Base-by-base conservation (phyloP, 2,113 vertebrate species). In the Lepidothrix coronata region DNA sequence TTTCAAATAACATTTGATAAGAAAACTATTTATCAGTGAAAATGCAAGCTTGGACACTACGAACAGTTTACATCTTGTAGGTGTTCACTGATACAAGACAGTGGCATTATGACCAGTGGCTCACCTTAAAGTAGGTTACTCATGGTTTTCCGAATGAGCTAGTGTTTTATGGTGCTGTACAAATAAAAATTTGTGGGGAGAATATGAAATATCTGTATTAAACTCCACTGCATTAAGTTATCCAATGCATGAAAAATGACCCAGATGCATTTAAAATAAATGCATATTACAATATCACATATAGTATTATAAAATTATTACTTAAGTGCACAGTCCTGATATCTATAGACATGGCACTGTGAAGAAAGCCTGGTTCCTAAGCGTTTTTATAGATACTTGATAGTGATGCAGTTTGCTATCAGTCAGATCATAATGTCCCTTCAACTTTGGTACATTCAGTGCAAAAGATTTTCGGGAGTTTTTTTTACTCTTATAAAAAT, bases 361-460 rank as follows among this genome's bases (percentile, higher is more conserved):
- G 97, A 97, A 97, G 96, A 95, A 95, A 97, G 96, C 85, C 78
- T 65, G 91, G 92, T 95, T 98, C 91, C 84, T 97, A 96, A 90
- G 88, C 94, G 41, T 85, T 96, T 97, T 97, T 93, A 97, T 95
- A 96, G 91, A 81, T 93, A 95, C 89, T 96, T 90, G 62, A 94
- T 85, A 97, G 96, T 93, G 97, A 98, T 96, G 93, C 92, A 85
- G 68, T 92, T 95, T 97, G 86, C 94, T 90, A 28, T 96, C 94
- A 90, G 88, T 96, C 96, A 91, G 93, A 97, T 97, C 88, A 75
- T 95, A 89, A 97, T 72, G 91, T 98, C 96, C 97, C 93, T 98
- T 98, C 86, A 55, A 97, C 98, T 98, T 98, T 98, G 98, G 98
- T 98, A 98, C 98, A 96, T 97, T 98, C 97, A 98, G 98, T 98